These are phyloP conservation scores for Paramormyrops hopkinsi DNA, from an alignment of 2,797 vertebrate species.

Conservation along the genomic window DNA sequence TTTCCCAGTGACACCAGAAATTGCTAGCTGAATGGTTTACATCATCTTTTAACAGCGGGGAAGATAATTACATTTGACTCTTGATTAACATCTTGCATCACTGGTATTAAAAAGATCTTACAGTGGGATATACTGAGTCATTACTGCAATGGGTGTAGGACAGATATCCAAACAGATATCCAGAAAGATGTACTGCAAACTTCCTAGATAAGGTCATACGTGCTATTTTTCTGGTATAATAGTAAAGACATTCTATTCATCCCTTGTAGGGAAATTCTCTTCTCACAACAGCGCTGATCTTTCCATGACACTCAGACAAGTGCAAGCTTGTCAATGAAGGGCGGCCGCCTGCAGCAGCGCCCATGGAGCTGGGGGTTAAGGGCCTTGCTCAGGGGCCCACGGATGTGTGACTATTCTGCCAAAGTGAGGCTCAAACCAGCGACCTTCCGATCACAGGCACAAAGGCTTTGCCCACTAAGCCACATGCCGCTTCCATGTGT, in stretches of 20 bases:
- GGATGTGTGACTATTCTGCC: neutral
- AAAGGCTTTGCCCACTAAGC: neutral
- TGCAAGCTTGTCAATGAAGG: neutral
- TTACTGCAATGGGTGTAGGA: neutral
- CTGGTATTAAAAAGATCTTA: neutral
- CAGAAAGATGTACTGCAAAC: neutral
- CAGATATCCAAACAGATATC: neutral
- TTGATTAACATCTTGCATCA: neutral
- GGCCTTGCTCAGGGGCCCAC: neutral
- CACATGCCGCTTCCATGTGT: neutral
- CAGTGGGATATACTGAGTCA: neutral
- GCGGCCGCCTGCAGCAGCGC: neutral
- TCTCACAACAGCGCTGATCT: neutral
- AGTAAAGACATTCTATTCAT: neutral
- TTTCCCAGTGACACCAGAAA: neutral
- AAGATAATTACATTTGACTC: neutral
- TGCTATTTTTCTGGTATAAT: neutral
- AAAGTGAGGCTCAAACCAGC: neutral
- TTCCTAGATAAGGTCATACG: neutral
- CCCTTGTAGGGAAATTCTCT: neutral
- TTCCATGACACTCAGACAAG: neutral
- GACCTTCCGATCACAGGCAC: neutral
- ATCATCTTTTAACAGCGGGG: neutral
- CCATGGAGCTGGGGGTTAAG: neutral
- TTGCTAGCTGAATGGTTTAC: neutral